Conservation (phyloP, 2,888 invertebrate species). For the Amblyjoppa fuscipennis region DNA sequence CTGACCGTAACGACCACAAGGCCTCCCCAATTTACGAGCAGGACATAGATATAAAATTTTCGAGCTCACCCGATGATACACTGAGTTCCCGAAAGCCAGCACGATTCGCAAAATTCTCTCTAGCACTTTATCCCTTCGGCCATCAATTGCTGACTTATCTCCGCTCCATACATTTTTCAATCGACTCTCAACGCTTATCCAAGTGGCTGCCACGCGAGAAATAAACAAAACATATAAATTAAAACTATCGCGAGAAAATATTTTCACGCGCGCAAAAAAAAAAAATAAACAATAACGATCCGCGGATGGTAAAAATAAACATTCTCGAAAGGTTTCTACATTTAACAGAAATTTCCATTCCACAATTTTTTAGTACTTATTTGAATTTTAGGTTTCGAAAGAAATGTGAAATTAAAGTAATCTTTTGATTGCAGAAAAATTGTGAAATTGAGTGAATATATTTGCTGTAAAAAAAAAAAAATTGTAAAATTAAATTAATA, state of each 20-base stretch:
- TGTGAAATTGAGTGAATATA: no score
- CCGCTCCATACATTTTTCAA: neutral
- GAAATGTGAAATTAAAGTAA: no score
- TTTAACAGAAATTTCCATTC: no score
- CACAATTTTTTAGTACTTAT: no score
- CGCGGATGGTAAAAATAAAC: no score
- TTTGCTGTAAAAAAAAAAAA: no score
- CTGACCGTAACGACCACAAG: slow-evolving; percentile 38
- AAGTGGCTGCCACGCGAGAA: neutral
- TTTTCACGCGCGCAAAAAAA: neutral
- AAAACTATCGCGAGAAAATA: neutral
- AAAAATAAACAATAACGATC: no score
- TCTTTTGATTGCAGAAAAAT: no score
- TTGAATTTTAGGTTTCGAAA: no score
- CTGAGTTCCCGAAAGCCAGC: neutral
- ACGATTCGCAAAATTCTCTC: slow-evolving; percentile 14
- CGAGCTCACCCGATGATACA: neutral
- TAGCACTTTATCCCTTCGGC: slow-evolving; percentile 17
- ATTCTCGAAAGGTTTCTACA: no score
- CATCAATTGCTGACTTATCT: slow-evolving; percentile 30
- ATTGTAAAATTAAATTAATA: no score
- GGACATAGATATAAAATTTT: neutral
- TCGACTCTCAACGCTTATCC: neutral
- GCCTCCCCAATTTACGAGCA: slow-evolving; percentile 35
- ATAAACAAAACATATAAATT: neutral